Evolutionary conservation across 1,140 invertebrate genomes (phyloP).

Genomic region (Arctopsyche grandis): DNA sequence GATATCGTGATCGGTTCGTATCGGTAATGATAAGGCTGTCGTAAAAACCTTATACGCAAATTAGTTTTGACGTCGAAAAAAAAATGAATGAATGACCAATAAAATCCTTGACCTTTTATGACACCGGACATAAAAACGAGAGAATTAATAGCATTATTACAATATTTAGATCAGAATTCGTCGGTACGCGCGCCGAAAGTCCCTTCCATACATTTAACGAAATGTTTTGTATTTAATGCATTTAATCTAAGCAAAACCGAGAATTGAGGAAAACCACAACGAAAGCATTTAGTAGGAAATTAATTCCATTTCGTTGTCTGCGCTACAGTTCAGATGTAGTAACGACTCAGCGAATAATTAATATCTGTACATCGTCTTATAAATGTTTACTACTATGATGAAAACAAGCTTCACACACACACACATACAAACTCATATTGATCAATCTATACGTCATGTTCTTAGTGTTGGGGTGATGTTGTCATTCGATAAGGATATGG

Average conservation of each 20-base stretch:
- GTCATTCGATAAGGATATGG: no score
- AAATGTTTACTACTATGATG: slow-evolving; percentile 22
- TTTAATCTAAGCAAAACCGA: slow-evolving; percentile 29
- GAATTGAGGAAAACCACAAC: slow-evolving; percentile 26
- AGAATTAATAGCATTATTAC: no score
- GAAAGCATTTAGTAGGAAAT: slow-evolving; percentile 27
- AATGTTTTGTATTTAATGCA: slow-evolving; percentile 9
- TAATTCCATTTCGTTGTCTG: slow-evolving; percentile 19
- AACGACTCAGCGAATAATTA: slow-evolving; percentile 24
- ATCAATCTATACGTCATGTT: no score
- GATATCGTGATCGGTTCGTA: no score
- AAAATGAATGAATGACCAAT: no score
- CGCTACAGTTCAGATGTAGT: not conserved
- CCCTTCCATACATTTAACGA: not conserved
- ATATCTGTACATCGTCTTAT: slow-evolving; percentile 10
- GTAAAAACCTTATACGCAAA: no score
- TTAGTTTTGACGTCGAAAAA: no score
- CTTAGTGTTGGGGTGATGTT: no score
- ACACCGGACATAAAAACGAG: not conserved
- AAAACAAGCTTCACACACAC: slow-evolving; percentile 3
- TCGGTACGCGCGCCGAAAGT: no score
- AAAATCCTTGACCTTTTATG: no score
- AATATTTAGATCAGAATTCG: no score
- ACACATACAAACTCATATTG: not conserved
- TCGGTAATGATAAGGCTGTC: no score